Evolutionary conservation across 53 echinoderm and acorn worm genomes (phyloP), one percentile per base, ranked within the genome.

Genomic region (Henricia sp.): DNA sequence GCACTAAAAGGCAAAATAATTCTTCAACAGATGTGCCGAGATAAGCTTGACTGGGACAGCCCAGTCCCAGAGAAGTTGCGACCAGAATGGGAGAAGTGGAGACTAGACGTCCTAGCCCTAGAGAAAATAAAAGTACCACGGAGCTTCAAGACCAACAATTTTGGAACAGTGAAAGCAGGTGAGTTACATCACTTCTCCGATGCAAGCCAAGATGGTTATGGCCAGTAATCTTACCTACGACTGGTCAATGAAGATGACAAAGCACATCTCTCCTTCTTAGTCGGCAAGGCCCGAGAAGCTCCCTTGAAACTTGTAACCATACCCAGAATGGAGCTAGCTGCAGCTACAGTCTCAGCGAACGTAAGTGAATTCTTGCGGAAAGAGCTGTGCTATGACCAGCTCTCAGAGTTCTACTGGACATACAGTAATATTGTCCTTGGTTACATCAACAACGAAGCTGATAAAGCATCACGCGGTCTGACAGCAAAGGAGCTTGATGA

Each of bases 111-210:
- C 20, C 30, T 40, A 0, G 44, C 19, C 16, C 19, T 84, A 17
- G 58, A 71, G 23, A 12, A 37, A 11, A 11, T 84, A 16, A n/a
- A 84, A 17, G 58, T 84, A 13, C 19, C 55, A 14, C 63, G 85
- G 42, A 84, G 84, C n/a, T 75, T 39, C 67, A 89, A 89, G 46
- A 74, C 89, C 21, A 11, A 57, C 0, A 20, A 58, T 16, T 88
- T 88, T 58, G 88, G 73, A 6, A 38, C 32, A 34, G 40, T 72
- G 37, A 50, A 71, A 43, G 10, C 6, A 16, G 40, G 32, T 1
- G 90, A 85, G n/a, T 30, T 85, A 8, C 86, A 90, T 63, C 86
- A 90, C 39, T 90, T 86, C 72, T 83, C 75, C 1, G 88, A 91
- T 38, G 92, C 88, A 13, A 84, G 92, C 54, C 57, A 55, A 14